Conservation (phyloP, 2,888 invertebrate genomes). For the Ochropleura plecta region DNA sequence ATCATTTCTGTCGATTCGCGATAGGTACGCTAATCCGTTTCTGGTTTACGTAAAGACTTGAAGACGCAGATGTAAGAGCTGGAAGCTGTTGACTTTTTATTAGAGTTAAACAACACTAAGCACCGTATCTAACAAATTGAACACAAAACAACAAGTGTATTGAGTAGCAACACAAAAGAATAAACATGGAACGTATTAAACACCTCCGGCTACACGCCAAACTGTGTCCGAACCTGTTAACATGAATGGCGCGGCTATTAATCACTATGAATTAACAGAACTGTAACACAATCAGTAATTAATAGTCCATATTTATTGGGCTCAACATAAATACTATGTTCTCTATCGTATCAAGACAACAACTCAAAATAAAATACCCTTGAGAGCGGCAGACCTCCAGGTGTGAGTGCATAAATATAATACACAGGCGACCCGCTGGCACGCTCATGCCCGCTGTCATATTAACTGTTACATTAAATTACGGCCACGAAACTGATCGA, state of each 20-base stretch:
- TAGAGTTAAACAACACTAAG: constrained; percentile 46
- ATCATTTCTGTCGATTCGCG: constrained; percentile 31
- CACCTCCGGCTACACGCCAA: constrained; percentile 49
- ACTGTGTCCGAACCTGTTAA: constrained; percentile 61
- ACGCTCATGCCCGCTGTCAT: constrained; percentile 89
- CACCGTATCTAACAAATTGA: constrained; percentile 38
- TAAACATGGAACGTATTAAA: constrained; percentile 46
- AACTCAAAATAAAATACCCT: constrained; percentile 86
- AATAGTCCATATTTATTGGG: constrained; percentile 87
- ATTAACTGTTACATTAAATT: constrained; percentile 91
- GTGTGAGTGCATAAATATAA: constrained; percentile 90
- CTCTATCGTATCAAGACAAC: constrained; percentile 85
- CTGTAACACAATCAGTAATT: constrained; percentile 88
- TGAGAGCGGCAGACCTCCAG: constrained; percentile 86
- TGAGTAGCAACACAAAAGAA: constrained; percentile 54
- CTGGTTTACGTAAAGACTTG: constrained; percentile 39
- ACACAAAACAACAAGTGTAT: constrained; percentile 46
- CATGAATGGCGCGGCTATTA: constrained; percentile 75
- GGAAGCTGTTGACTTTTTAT: constrained; percentile 35
- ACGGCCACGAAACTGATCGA: constrained; percentile 86
- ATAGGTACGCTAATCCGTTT: constrained; percentile 35
- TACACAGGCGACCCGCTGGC: constrained; percentile 89
- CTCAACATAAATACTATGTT: constrained; percentile 85
- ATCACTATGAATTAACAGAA: constrained; percentile 88
- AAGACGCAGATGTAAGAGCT: constrained; percentile 23